Evolutionary conservation across 2,113 vertebrate species (phyloP), one percentile per base, ranked within the genome.

Genomic region (Datnioides undecimradiatus): DNA sequence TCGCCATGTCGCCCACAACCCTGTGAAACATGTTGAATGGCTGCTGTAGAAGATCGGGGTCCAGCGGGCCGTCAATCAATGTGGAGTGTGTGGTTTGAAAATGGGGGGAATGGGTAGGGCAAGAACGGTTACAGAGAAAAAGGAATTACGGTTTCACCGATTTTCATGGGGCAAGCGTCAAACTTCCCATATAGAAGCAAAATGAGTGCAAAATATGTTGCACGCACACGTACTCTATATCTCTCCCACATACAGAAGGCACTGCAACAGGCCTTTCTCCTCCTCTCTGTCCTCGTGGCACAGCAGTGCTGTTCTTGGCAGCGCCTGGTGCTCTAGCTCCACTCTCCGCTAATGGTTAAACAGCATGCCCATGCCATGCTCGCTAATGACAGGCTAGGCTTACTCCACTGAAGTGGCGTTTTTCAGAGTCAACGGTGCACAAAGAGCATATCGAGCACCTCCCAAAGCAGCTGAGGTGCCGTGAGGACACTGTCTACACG

Each of bases 301-400:
- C 57, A 69, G 81, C 70, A n/a, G 21, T 82, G 80, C 79, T 81
- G 89, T 88, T 93, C 77, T 91, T 91, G 92, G 90, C 88, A 80
- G 72, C 29, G 19, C 57, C 10, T 14, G n/a, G 17, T 34, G 63
- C 81, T 79, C 51, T 34, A 81, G 86, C 85, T 86, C 70, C 74
- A 40, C 71, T 88, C 84, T 54, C 79, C 43, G 8, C 82, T 92
- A 88, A 91, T 90, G 90, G 88, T 91, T 90, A 89, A 90, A 90
- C 87, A 89, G 86, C 87, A 81, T 92, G 88, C 82, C 83, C 82
- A 51, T 93, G 91, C 91, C 92, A 90, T 89, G 88, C 85, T 88
- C 46, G 3, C 82, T 93, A 93, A 94, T 93, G 90, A 93, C 88
- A 92, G 92, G 85, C 88, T 90, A 82, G 83, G 66, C 74, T 89